Evolutionary conservation across 2,797 vertebrate genomes (phyloP).

Genomic region (Poeciliopsis gracilis): DNA sequence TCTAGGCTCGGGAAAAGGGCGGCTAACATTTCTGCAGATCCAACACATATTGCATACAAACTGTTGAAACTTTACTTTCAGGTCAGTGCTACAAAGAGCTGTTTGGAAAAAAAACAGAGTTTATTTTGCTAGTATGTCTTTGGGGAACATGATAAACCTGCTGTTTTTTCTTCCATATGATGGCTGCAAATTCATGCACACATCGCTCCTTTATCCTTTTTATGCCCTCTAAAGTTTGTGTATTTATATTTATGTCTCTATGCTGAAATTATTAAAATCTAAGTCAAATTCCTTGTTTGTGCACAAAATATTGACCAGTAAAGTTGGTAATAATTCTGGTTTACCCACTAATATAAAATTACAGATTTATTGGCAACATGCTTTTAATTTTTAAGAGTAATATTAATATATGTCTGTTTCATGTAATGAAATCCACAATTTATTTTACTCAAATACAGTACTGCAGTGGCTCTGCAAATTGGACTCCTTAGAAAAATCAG

Average conservation of each 20-base stretch:
- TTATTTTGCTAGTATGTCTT: too few relatives aligned
- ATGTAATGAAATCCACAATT: background rate
- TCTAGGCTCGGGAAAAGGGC: background rate
- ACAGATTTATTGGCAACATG: background rate
- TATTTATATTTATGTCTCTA: background rate
- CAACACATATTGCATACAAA: background rate
- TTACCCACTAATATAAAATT: background rate
- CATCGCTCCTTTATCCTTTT: background rate
- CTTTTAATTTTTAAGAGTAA: background rate
- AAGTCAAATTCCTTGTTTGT: background rate
- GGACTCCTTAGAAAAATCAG: constrained; percentile 31
- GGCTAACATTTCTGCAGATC: background rate
- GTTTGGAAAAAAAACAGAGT: too few relatives aligned
- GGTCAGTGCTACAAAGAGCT: too few relatives aligned
- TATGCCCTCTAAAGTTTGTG: background rate
- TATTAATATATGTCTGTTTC: background rate
- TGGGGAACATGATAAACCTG: background rate
- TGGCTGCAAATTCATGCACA: background rate
- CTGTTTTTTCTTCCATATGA: background rate
- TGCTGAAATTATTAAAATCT: background rate
- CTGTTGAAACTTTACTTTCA: background rate
- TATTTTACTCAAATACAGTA: constrained; percentile 29
- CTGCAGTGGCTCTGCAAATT: constrained; percentile 45
- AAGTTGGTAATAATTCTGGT: background rate
- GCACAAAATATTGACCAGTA: background rate